A percentile compares a stretch with the other conserved stretches of the same genome.
These are phyloP conservation scores for Neoascia interrupta DNA, from an alignment of 2,888 invertebrate genomes.

Conservation along the genomic window DNA sequence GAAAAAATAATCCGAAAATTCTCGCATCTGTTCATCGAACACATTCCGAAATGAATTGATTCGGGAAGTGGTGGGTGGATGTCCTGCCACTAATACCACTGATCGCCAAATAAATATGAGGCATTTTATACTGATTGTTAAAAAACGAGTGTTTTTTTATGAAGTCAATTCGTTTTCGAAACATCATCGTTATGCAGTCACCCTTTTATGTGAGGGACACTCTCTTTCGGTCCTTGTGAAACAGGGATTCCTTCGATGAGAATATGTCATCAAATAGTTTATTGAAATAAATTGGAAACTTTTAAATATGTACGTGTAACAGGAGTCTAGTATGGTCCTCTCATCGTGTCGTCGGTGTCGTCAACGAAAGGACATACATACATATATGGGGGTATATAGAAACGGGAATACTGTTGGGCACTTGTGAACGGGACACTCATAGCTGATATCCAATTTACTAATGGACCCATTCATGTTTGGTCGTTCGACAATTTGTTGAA, in stretches of 20 bases:
- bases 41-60: constrained; percentile 63
- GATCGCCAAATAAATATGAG: constrained; percentile 48
- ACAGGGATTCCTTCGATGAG: no score
- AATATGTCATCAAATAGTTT: constrained; percentile 54
- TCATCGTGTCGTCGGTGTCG: no score
- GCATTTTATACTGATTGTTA: constrained; percentile 62
- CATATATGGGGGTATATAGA: no score
- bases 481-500: constrained; percentile 67
- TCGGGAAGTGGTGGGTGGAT: constrained; percentile 2
- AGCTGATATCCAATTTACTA: constrained; percentile 68
- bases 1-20: constrained; percentile 38
- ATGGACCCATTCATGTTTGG: constrained; percentile 65
- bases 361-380: no score
- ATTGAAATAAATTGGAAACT: constrained; percentile 63
- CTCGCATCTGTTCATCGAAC: constrained; percentile 53
- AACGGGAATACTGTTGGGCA: constrained; percentile 2
- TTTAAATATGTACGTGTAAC: constrained; percentile 58
- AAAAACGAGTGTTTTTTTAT: constrained; percentile 53
- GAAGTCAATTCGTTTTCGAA: constrained; percentile 57
- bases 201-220: constrained; percentile 22
- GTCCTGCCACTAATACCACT: constrained; percentile 1
- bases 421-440: constrained; percentile 46
- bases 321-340: no score
- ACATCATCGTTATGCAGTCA: constrained; percentile 36
- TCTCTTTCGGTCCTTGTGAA: background rate